phyloP scores from a whole-genome alignment of 2,113 vertebrate species.

The Hippoglossus stenolepis region DNA sequence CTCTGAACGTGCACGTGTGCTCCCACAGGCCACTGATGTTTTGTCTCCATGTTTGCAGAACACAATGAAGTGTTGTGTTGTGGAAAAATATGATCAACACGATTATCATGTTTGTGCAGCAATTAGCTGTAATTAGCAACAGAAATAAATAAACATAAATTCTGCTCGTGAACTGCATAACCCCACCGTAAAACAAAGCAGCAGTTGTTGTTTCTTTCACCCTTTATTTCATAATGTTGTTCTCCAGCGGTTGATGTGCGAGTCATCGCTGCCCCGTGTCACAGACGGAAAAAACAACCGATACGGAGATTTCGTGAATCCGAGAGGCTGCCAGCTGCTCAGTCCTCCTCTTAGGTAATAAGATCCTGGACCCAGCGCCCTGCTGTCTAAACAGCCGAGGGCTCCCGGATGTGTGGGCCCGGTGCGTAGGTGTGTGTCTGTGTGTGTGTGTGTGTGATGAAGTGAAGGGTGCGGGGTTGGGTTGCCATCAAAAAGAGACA shows the following conservation, averaged over 20 bases:
- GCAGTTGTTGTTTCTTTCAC: no score
- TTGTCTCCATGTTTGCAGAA: no score
- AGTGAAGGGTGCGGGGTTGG: conserved; percentile 24
- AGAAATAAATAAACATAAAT: no score
- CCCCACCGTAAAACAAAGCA: no score
- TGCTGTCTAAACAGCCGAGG: conserved; percentile 59
- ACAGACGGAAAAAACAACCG: conserved; percentile 46
- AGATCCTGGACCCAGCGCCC: conserved; percentile 50
- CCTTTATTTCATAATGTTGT: no score
- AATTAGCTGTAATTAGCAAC: no score
- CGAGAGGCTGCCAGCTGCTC: conserved; percentile 60
- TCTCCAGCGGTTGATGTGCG: not conserved
- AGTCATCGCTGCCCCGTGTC: conserved; percentile 29
- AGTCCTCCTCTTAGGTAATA: conserved; percentile 62
- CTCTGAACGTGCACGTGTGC: no score
- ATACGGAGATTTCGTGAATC: conserved; percentile 63
- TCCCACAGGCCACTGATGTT: no score
- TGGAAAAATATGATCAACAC: no score
- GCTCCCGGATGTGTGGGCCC: conserved; percentile 37
- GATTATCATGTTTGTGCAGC: no score
- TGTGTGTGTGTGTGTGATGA: conserved; percentile 7
- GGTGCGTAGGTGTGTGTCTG: conserved; percentile 11
- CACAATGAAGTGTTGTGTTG: no score
- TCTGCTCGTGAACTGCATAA: no score
- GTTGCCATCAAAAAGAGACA: conserved; percentile 47